Base-by-base conservation (phyloP, 2,888 invertebrate genomes). In the Mimas tiliae region DNA sequence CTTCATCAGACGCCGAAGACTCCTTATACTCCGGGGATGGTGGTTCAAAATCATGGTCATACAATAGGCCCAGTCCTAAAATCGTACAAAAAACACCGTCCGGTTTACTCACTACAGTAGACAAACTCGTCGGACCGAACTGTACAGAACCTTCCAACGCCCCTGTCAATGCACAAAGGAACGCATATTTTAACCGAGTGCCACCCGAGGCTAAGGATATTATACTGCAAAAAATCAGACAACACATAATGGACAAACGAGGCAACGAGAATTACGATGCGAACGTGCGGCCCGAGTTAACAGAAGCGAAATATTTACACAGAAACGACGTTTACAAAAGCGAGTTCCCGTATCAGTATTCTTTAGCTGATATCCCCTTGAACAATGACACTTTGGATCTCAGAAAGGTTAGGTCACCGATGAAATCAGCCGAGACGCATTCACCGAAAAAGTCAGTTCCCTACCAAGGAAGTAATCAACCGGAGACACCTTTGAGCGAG, bases 91-190 rank as follows among this genome's bases (percentile, higher is more conserved):
- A 85, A 48, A 76, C 83, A 55, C 85, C 91, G 1, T 78, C 89
- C 12, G 94, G 94, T n/a, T 78, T 94, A 8, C 86, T 94, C n/a
- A 94, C 94, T 55, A 94, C 94, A 6, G 94, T 94, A 27, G 93
- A 94, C 77, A 90, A 88, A 73, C 73, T 93, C 51, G 77, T 92
- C 53, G 76, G 72, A 68, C 72, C 84, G n/a, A 82, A 85, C 19
- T 1, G 1, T 51, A 71, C 80, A 47, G 85, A 87, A 71, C 86
- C 87, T 74, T 77, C 81, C 65, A 80, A 81, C 68, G 76, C 71
- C 34, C 76, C 79, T 63, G 70, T 80, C 69, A 85, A 81, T 71
- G 84, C 80, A 67, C 84, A 86, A 69, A 81, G 85, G 70, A 87
- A 82, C 72, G 72, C 84, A 52, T 90, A 91, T 79, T 90, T 90